Evolutionary conservation across 2,797 vertebrate species (phyloP).

Genomic region (Neosilurus hyrtlii): DNA sequence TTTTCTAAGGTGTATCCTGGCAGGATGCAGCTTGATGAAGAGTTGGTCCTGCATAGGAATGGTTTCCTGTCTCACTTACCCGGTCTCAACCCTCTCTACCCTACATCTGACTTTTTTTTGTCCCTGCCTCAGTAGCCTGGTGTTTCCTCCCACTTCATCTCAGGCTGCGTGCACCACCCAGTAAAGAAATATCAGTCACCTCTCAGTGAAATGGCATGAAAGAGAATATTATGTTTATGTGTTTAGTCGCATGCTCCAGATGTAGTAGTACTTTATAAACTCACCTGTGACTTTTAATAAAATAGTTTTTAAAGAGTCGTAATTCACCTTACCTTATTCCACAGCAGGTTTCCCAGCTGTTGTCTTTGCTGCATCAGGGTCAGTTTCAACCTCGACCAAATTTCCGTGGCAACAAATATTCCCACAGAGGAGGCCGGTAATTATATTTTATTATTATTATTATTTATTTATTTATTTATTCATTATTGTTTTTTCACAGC

Average conservation of each 20-base stretch:
- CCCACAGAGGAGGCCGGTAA: constrained; percentile 78
- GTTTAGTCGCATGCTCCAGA: not conserved
- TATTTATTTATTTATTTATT: not conserved
- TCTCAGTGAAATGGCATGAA: constrained; percentile 13
- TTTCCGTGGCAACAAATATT: constrained; percentile 95
- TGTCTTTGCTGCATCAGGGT: constrained; percentile 91
- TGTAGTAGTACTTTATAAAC: not conserved
- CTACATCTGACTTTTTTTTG: constrained; percentile 11
- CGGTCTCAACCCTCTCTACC: constrained; percentile 33
- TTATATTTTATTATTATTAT: constrained; percentile 40
- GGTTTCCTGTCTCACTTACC: constrained; percentile 60
- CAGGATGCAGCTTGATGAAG: constrained; percentile 73
- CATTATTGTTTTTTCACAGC: not conserved
- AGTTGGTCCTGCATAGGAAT: constrained; percentile 69
- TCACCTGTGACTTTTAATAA: not conserved
- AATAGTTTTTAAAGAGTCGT: not conserved
- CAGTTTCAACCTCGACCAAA: constrained; percentile 93
- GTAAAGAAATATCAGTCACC: constrained; percentile 52
- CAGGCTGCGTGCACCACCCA: constrained; percentile 55
- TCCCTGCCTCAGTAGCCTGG: constrained; percentile 36
- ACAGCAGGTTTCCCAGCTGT: constrained; percentile 97
- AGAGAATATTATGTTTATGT: not conserved
- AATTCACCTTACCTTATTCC: constrained; percentile 59
- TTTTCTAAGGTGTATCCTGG: constrained; percentile 67
- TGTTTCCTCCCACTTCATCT: constrained; percentile 59